These are phyloP conservation scores for Phortica okadai DNA, from an alignment of 2,888 invertebrate species.

Conservation along the genomic window DNA sequence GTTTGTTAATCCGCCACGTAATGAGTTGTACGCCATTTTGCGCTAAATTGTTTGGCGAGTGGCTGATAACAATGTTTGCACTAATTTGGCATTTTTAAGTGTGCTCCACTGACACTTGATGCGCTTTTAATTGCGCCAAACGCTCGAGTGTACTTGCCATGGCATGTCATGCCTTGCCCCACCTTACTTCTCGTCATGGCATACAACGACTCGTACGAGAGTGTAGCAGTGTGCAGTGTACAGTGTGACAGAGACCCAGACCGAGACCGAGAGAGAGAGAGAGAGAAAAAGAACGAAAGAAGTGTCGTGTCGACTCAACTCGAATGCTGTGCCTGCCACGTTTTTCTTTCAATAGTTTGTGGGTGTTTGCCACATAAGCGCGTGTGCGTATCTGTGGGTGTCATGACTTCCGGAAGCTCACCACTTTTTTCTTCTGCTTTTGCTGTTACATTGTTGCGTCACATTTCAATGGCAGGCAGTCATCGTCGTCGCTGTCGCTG, in stretches of 20 bases:
- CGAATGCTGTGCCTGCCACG: conserved; percentile 19
- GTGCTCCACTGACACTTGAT: conserved; percentile 75
- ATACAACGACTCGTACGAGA: no score
- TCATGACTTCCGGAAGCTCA: conserved; percentile 2
- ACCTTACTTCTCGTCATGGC: no score
- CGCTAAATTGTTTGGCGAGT: conserved; percentile 74
- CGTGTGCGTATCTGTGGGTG: conserved; percentile 22
- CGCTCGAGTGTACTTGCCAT: conserved; percentile 62
- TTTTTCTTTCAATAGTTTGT: conserved; percentile 44
- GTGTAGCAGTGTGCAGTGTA: no score
- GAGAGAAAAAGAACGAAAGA: background rate
- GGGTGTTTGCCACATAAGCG: conserved; percentile 16
- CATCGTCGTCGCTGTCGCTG: conserved; percentile 17
- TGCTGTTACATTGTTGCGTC: conserved; percentile 26
- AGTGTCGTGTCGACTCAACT: conserved; percentile 8
- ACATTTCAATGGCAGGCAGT: conserved; percentile 38
- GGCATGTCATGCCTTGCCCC: background rate
- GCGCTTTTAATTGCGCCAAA: conserved; percentile 75
- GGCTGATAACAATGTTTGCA: conserved; percentile 75
- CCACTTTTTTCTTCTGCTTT: background rate
- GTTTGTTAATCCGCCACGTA: conserved; percentile 70
- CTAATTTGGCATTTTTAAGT: conserved; percentile 76
- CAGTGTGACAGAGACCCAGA: no score
- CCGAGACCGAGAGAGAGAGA: background rate
- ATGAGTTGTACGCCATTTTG: conserved; percentile 74